Evolutionary conservation across 2,113 vertebrate genomes (phyloP).

Genomic region (Mustela lutreola): DNA sequence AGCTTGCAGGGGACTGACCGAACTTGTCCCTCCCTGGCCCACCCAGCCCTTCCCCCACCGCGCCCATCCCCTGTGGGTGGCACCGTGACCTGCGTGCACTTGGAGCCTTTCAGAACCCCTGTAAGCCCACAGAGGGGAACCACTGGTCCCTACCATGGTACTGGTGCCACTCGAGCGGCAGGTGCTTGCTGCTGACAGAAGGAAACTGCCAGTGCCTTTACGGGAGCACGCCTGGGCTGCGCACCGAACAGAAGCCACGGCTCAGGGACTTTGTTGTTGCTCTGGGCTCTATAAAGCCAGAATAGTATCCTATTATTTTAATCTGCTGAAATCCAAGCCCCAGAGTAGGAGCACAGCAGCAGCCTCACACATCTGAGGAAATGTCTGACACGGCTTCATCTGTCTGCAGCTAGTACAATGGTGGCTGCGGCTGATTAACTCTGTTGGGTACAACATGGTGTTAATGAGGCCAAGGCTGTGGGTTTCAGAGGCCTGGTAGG

Average conservation of each 20-base stretch:
- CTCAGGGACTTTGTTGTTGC: background rate
- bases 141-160: background rate
- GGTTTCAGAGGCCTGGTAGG: background rate
- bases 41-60: background rate
- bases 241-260: background rate
- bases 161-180: background rate
- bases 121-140: fast-evolving
- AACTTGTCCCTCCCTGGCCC: no score
- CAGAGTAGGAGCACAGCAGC: background rate
- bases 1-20: background rate
- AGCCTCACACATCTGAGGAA: conserved; percentile 21
- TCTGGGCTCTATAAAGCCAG: conserved; percentile 41
- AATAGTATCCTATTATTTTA: conserved; percentile 65
- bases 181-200: background rate
- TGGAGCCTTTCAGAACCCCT: background rate
- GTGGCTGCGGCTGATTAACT: conserved; percentile 63
- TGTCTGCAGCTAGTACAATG: conserved; percentile 51
- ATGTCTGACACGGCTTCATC: conserved; percentile 25
- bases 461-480: conserved; percentile 48
- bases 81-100: background rate
- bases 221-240: background rate
- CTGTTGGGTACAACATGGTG: conserved; percentile 26
- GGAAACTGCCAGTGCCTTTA: background rate
- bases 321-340: conserved; percentile 59
- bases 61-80: background rate